Evolutionary conservation across 2,113 vertebrate genomes (phyloP).

Genomic region (Orthonyx spaldingii): DNA sequence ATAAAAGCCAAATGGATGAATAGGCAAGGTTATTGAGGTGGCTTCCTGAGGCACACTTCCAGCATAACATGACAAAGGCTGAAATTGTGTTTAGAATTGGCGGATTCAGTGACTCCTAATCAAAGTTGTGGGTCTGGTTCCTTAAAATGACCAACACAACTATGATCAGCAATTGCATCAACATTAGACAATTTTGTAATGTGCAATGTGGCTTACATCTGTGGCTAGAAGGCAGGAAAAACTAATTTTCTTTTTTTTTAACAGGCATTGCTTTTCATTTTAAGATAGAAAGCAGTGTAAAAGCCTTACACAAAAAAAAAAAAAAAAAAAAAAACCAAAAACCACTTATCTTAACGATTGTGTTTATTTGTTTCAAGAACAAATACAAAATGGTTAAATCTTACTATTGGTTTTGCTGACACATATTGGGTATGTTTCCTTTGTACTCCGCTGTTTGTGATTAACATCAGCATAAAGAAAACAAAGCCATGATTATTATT

Average conservation of each 20-base stretch:
- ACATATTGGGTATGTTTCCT: neutral
- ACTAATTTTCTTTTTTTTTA: neutral
- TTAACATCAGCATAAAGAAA: neutral
- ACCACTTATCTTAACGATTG: neutral
- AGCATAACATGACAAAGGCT: neutral
- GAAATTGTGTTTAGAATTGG: neutral
- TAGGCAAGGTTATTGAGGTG: neutral
- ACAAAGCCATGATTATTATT: neutral
- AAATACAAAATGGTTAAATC: neutral
- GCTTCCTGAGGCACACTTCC: neutral
- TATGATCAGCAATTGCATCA: neutral
- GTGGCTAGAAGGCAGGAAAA: neutral
- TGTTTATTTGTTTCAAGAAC: neutral
- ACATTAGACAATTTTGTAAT: neutral
- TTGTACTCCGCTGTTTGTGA: neutral
- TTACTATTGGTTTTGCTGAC: neutral
- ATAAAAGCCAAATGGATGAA: conserved; percentile 1
- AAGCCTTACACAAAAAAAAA: neutral
- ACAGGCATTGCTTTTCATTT: neutral
- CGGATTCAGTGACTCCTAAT: neutral
- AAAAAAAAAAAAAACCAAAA: neutral
- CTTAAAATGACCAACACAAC: neutral
- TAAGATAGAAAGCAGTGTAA: neutral
- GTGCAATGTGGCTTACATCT: conserved; percentile 16
- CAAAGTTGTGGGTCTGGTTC: conserved; percentile 11